Evolutionary conservation across 1,140 invertebrate genomes (phyloP).

Genomic region (Scylla paramamosain): DNA sequence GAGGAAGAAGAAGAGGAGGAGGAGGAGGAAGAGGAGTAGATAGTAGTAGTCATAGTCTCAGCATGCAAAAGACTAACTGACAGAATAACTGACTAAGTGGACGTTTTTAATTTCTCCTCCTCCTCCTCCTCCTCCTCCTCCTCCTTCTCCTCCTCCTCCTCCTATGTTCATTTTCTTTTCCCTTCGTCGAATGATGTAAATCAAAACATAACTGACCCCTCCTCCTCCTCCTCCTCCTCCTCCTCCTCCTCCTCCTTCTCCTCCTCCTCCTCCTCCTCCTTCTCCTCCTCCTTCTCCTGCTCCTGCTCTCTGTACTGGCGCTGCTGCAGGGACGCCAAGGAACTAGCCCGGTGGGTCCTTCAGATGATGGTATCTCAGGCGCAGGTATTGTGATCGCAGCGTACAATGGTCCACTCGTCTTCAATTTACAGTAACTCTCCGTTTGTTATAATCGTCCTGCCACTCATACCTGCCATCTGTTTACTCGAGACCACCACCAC

Average conservation of each 20-base stretch:
- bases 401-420: background rate
- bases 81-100: background rate
- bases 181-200: background rate
- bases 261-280: too few relatives aligned
- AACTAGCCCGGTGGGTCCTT: background rate
- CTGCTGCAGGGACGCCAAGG: background rate
- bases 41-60: background rate
- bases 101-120: background rate
- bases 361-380: background rate
- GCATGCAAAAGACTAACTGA: background rate
- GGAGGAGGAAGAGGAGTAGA: background rate
- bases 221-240: background rate
- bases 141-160: background rate
- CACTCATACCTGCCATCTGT: background rate
- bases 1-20: too few relatives aligned
- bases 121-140: background rate
- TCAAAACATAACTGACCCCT: background rate
- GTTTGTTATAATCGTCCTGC: background rate
- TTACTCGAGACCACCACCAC: background rate
- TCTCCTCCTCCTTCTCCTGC: too few relatives aligned
- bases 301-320: too few relatives aligned
- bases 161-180: background rate
- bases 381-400: slow-evolving; percentile 1
- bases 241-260: too few relatives aligned
- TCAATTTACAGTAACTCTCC: slow-evolving; percentile 13